Evolutionary conservation across 2,888 invertebrate genomes (phyloP).

Genomic region (Lithophane leautieri): DNA sequence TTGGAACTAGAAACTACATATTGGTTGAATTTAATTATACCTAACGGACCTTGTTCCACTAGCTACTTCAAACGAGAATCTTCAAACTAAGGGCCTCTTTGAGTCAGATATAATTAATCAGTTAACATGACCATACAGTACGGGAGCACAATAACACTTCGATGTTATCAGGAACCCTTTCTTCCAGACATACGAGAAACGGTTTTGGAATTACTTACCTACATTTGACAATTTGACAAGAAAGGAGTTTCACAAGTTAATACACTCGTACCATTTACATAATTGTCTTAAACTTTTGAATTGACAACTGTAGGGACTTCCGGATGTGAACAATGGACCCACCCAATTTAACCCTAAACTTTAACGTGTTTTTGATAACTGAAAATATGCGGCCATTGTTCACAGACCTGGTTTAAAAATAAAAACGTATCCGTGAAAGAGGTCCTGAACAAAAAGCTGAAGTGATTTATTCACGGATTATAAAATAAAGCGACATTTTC

Average conservation of each 20-base stretch:
- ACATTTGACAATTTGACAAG: slow-evolving; percentile 46
- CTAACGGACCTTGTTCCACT: slow-evolving; percentile 30
- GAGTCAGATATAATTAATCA: slow-evolving; percentile 61
- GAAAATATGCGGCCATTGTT: slow-evolving; percentile 30
- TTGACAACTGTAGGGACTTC: slow-evolving; percentile 8
- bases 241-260: slow-evolving; percentile 20
- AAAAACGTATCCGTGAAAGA: slow-evolving; percentile 51
- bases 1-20: slow-evolving; percentile 11
- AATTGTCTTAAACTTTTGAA: slow-evolving; percentile 35
- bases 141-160: slow-evolving; percentile 42
- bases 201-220: slow-evolving; percentile 32
- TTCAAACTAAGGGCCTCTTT: slow-evolving; percentile 53
- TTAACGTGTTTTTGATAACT: slow-evolving; percentile 36
- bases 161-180: slow-evolving; percentile 51
- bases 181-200: slow-evolving; percentile 13
- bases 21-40: slow-evolving; percentile 33
- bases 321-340: slow-evolving; percentile 17
- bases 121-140: slow-evolving; percentile 52
- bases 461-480: slow-evolving; percentile 64
- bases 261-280: slow-evolving; percentile 23
- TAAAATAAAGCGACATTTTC: slow-evolving; percentile 54
- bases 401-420: slow-evolving; percentile 38
- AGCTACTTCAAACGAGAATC: slow-evolving; percentile 51
- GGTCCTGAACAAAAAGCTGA: slow-evolving; percentile 46
- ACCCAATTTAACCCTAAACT: slow-evolving; percentile 28